Percentiles rank a stretch among this genome's conserved stretches.
Evolutionary conservation across 2,797 vertebrate species (phyloP).

Genomic region (Malurus splendens): DNA sequence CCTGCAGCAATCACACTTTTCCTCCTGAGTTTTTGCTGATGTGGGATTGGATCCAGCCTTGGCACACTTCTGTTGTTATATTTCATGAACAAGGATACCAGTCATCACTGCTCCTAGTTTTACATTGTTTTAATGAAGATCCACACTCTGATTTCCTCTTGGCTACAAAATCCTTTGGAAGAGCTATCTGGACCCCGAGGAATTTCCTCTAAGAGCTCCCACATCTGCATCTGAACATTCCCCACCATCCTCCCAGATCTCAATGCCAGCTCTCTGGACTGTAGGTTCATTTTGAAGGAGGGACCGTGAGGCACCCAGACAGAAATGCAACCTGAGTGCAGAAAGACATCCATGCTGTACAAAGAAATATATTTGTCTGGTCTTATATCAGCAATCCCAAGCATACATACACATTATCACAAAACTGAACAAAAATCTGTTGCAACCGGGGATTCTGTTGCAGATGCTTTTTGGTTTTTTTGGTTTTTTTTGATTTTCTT

Average conservation of each 20-base stretch:
- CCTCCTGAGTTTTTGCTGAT: neutral
- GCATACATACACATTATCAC: neutral
- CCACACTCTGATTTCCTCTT: neutral
- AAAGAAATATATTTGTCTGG: neutral
- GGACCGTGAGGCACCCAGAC: neutral
- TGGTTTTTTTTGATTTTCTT: neutral
- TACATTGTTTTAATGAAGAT: neutral
- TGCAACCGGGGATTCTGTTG: neutral
- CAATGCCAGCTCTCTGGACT: neutral
- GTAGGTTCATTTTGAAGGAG: neutral
- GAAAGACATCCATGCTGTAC: neutral
- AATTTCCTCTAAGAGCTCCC: neutral
- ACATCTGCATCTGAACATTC: neutral
- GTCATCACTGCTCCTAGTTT: neutral
- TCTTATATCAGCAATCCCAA: neutral
- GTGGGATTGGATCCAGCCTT: neutral
- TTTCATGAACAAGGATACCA: neutral
- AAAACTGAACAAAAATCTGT: neutral
- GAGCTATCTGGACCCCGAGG: accelerated
- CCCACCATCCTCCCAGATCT: neutral
- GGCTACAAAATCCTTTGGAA: neutral
- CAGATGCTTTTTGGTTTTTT: neutral
- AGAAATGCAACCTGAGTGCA: neutral
- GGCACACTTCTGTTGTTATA: neutral
- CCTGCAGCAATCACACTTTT: accelerated